Percentiles rank a stretch among this genome's conserved stretches.
These are phyloP conservation scores for Lateolabrax maculatus DNA, from an alignment of 2,797 vertebrate species.

Conservation along the genomic window DNA sequence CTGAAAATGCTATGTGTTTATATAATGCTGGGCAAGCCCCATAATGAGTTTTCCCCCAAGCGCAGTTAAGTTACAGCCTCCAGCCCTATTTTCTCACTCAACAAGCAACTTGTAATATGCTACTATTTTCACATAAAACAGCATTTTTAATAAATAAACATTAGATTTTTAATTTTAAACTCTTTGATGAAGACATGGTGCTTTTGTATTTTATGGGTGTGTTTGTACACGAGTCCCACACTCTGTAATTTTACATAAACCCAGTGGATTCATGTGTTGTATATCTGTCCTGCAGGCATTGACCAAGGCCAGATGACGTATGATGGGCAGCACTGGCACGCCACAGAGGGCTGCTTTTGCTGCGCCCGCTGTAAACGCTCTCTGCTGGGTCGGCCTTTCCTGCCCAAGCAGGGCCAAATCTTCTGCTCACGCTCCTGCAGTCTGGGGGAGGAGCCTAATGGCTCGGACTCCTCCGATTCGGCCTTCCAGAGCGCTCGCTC, in stretches of 20 bases:
- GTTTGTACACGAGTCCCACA: background rate
- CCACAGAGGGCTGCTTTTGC: constrained; percentile 97
- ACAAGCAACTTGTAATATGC: constrained; percentile 43
- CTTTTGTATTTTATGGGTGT: background rate
- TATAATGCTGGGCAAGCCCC: constrained; percentile 66
- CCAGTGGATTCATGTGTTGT: constrained; percentile 18
- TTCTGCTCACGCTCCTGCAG: constrained; percentile 98
- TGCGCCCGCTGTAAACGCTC: constrained; percentile 97
- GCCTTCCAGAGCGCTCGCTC: constrained; percentile 96
- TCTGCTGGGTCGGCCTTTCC: constrained; percentile 95
- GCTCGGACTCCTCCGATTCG: constrained; percentile 96
- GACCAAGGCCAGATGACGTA: constrained; percentile 99
- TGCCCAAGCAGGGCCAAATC: constrained; percentile 98
- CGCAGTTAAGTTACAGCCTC: constrained; percentile 51
- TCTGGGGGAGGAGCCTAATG: constrained; percentile 92
- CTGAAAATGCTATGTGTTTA: constrained; percentile 77
- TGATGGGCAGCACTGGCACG: constrained; percentile 98
- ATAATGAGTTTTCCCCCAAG: constrained; percentile 71
- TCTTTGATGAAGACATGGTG: constrained; percentile 17
- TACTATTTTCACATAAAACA: constrained; percentile 37
- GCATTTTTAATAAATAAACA: constrained; percentile 44
- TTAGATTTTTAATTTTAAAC: constrained; percentile 9
- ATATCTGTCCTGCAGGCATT: constrained; percentile 86
- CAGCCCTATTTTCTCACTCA: constrained; percentile 49
- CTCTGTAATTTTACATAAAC: constrained; percentile 21